Base-by-base conservation (phyloP, 2,113 vertebrate genomes). In the Hystrix brachyura region DNA sequence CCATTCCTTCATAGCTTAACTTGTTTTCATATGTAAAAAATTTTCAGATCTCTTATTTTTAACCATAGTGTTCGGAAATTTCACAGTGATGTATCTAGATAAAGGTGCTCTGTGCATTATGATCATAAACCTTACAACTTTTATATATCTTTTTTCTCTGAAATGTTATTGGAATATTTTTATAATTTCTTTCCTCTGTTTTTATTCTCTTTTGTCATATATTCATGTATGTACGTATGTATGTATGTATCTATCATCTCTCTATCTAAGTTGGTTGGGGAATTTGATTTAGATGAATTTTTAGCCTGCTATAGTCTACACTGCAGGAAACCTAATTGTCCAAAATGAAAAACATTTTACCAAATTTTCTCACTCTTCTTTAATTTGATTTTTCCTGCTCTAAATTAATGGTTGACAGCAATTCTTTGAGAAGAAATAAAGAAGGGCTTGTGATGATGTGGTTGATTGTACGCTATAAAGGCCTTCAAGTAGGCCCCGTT, bases 1-100 rank as follows among this genome's bases (percentile, higher is more conserved):
- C 9, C 65, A 83, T 51, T 64, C 46, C 12, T 87, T 59, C 85
- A 71, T n/a, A 57, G 4, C 14, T 76, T 90, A 59, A 79, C 21
- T 84, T 2, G 4, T 17, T 69, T 90, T 76, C 19, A 7, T 87
- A 53, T 64, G 13, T 79, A 90, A 91, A 76, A 76, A n/a, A 27
- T 72, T 85, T 74, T 32, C 25, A 95, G 59, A 53, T 67, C 51
- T 76, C 27, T 65, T 57, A 46, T 78, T 65, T 92, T 78, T 92
- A 71, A 96, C 23, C 23, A 19, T 46, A 27, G 38, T 74, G 38
- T 27, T 72, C 21, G 46, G 71, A 74, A 46, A 6, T 74, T 74
- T 74, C 71, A 74, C 38, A 74, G 2, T 74, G 10, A 13, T 46
- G 3, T 74, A 46, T 21, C 1, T 74, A 74, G 11, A 72, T 72